phyloP scores from a whole-genome alignment of 2,797 vertebrate genomes.

The Hypotaenidia philippensis region DNA sequence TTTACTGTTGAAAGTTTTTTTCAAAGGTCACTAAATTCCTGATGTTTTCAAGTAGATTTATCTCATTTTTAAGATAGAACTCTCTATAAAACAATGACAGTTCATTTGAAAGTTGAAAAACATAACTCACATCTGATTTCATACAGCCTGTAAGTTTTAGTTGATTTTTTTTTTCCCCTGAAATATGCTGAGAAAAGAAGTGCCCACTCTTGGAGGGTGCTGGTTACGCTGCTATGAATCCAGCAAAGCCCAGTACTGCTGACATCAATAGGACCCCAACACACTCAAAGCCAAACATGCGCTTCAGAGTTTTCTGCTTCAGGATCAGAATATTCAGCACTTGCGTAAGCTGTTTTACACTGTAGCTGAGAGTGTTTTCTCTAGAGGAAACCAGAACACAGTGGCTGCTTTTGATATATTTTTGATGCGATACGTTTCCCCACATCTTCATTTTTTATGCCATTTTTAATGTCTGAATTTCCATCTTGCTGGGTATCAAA shows the following conservation, averaged over 20 bases:
- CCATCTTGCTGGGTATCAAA: background rate
- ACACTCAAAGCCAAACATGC: constrained; percentile 10
- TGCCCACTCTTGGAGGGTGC: background rate
- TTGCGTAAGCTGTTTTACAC: background rate
- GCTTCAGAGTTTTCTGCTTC: constrained; percentile 23
- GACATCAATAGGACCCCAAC: constrained; percentile 23
- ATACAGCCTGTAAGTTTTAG: background rate
- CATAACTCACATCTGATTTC: background rate
- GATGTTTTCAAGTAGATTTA: background rate
- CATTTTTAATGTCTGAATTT: background rate
- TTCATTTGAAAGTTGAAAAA: background rate
- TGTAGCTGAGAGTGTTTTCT: background rate
- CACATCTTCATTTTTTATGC: background rate
- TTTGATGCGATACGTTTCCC: background rate
- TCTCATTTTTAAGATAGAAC: background rate
- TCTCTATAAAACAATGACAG: background rate
- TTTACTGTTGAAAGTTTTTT: background rate
- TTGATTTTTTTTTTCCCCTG: background rate
- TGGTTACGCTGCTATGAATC: constrained; percentile 1
- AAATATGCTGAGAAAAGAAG: background rate
- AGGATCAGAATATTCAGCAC: background rate
- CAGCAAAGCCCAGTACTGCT: constrained; percentile 9
- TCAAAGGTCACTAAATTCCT: background rate
- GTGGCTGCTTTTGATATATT: background rate
- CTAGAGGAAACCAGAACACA: background rate